These are phyloP conservation scores for Trichopria drosophilae DNA, from an alignment of 2,888 invertebrate species.

Conservation along the genomic window DNA sequence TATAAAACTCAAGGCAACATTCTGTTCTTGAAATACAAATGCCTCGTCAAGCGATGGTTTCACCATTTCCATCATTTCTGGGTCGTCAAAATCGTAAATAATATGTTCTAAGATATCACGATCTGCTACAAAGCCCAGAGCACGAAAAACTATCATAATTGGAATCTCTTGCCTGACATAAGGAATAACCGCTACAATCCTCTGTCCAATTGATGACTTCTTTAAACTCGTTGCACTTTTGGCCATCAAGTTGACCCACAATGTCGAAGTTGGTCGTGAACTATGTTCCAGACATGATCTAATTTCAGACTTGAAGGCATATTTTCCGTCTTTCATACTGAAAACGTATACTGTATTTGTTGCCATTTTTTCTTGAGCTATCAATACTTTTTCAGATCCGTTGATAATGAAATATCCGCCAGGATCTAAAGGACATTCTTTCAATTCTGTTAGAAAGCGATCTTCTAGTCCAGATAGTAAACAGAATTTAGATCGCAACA, in stretches of 20 bases:
- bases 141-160: slow-evolving; percentile 98
- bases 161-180: slow-evolving; percentile 99
- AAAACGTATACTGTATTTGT: slow-evolving; percentile 99
- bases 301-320: slow-evolving; percentile 98
- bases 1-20: slow-evolving; percentile 97
- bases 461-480: slow-evolving; percentile 91
- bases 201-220: slow-evolving; percentile 97
- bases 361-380: slow-evolving; percentile 99
- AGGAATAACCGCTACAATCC: slow-evolving; percentile 95
- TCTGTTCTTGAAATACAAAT: slow-evolving; percentile 98
- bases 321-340: slow-evolving; percentile 99
- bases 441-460: slow-evolving; percentile 98
- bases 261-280: slow-evolving; percentile 93
- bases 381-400: slow-evolving; percentile 95
- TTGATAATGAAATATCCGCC: slow-evolving; percentile 99
- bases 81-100: slow-evolving; percentile 99
- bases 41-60: slow-evolving; percentile 99
- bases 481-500: slow-evolving; percentile 97
- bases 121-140: slow-evolving; percentile 97
- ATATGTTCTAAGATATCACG: slow-evolving; percentile 99
- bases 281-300: slow-evolving; percentile 91
- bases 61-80: slow-evolving; percentile 99
- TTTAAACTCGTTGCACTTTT: slow-evolving; percentile 95
- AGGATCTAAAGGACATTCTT: slow-evolving; percentile 98
- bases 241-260: slow-evolving; percentile 99